Percentiles rank a stretch among this genome's conserved stretches.
Conservation (phyloP, 2,797 vertebrate species). For the Smutsia gigantea region DNA sequence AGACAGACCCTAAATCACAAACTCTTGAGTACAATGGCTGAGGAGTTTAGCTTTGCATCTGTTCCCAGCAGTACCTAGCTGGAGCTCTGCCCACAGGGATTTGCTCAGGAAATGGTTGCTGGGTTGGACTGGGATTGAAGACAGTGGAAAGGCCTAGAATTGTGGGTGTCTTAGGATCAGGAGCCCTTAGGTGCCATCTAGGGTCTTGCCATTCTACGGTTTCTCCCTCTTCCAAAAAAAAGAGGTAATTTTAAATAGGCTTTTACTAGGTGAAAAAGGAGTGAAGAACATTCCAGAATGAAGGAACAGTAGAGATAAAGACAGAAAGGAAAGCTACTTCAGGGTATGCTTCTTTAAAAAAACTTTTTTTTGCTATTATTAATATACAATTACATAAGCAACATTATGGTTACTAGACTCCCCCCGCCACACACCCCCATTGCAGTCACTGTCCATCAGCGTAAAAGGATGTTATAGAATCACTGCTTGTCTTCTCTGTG, state of each 20-base stretch:
- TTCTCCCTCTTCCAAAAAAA: not conserved
- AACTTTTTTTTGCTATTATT: no score
- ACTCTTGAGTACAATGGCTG: not conserved
- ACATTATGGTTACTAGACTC: no score
- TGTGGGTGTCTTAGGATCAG: not conserved
- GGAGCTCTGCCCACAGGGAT: not conserved
- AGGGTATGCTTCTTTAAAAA: no score
- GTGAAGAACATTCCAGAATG: not conserved
- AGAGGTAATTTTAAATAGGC: not conserved
- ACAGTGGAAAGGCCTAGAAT: not conserved
- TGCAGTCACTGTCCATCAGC: no score
- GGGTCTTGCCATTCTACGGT: not conserved
- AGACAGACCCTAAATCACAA: not conserved
- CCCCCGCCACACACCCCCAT: no score
- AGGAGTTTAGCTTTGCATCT: not conserved
- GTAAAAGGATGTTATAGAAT: no score
- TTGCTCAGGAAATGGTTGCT: not conserved
- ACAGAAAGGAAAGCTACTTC: not conserved
- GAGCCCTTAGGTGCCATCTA: accelerated
- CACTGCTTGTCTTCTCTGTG: no score
- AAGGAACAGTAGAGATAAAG: not conserved
- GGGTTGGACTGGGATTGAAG: not conserved
- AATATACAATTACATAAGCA: no score
- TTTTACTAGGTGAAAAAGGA: not conserved
- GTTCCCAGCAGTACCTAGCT: accelerated